Percentiles rank a stretch among this genome's conserved stretches.
Conservation (phyloP, 1,140 invertebrate species). For the Papilio glaucus region DNA sequence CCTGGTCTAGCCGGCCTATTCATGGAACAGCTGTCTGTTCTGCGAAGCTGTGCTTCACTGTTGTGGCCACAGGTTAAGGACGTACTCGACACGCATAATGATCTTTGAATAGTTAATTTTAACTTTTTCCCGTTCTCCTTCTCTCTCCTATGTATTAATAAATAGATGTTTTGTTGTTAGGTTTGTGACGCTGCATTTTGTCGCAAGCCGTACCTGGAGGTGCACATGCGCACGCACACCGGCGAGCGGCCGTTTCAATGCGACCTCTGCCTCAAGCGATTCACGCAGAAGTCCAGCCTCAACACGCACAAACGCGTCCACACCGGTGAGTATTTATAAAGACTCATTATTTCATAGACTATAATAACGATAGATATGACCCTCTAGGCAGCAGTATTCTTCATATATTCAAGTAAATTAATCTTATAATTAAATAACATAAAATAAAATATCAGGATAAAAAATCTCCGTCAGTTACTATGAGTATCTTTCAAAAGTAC, state of each 20-base stretch:
- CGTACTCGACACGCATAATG: too few species aligned
- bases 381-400: not conserved
- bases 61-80: too few species aligned
- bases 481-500: too few species aligned
- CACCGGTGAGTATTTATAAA: conserved; percentile 84
- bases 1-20: too few species aligned
- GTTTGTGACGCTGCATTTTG: conserved; percentile 88
- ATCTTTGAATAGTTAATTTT: too few species aligned
- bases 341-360: too few species aligned
- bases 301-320: conserved; percentile 91
- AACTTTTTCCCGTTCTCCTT: too few species aligned
- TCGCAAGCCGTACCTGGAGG: conserved; percentile 88
- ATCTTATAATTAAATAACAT: not conserved
- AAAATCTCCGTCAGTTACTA: too few species aligned
- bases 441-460: not conserved
- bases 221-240: conserved; percentile 91
- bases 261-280: conserved; percentile 86
- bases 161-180: conserved; percentile 57
- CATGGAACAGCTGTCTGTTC: too few species aligned
- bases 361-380: conserved; percentile 1
- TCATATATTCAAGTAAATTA: too few species aligned
- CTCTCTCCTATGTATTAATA: not conserved
- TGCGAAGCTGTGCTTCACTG: too few species aligned
- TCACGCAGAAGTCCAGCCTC: conserved; percentile 88
- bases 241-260: conserved; percentile 89